Percentiles rank a stretch among this genome's conserved stretches.
phyloP scores from a whole-genome alignment of 2,888 invertebrate genomes.

The Melinaea menophilus region DNA sequence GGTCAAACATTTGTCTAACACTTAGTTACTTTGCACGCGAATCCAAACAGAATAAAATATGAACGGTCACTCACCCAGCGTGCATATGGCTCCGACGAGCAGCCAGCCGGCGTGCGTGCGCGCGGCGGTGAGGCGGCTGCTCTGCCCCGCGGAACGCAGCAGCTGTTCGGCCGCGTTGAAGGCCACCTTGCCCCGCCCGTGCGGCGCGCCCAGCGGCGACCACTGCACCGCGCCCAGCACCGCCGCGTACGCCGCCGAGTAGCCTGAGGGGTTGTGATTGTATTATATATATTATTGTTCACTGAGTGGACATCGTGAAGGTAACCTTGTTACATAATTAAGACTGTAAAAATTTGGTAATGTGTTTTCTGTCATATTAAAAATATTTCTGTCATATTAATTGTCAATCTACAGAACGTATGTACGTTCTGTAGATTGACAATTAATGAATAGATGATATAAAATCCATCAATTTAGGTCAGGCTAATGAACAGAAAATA shows the following conservation, averaged over 20 bases:
- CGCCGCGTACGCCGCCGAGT: constrained; percentile 95
- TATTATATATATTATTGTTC: neutral
- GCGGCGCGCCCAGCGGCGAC: constrained; percentile 96
- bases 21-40: too few relatives aligned
- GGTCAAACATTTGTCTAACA: too few relatives aligned
- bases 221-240: constrained; percentile 93
- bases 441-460: too few relatives aligned
- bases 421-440: too few relatives aligned
- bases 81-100: constrained; percentile 97
- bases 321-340: too few relatives aligned
- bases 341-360: too few relatives aligned
- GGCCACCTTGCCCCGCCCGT: constrained; percentile 97
- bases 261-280: constrained; percentile 76
- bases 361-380: too few relatives aligned
- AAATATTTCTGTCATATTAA: too few relatives aligned
- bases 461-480: too few relatives aligned
- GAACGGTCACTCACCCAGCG: constrained; percentile 80
- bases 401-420: too few relatives aligned
- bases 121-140: constrained; percentile 94
- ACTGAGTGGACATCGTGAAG: neutral
- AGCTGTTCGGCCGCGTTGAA: constrained; percentile 98
- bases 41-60: neutral
- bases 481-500: too few relatives aligned
- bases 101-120: constrained; percentile 99
- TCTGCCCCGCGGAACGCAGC: constrained; percentile 96